Conservation (phyloP, 2,888 invertebrate genomes). For the Hydriomena furcata region DNA sequence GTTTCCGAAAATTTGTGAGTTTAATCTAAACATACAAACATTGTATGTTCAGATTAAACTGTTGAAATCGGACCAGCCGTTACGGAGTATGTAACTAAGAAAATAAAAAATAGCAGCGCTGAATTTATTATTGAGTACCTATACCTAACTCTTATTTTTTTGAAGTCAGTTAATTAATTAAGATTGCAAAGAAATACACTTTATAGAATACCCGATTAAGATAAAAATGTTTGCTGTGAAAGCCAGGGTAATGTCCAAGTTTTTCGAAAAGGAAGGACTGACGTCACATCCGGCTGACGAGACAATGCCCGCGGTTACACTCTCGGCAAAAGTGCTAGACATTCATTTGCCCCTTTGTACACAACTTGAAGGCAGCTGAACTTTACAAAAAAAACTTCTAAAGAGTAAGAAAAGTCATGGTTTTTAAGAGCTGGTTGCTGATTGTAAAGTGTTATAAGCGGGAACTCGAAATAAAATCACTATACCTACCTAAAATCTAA, state of each 20-base stretch:
- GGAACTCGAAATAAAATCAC: too few species aligned
- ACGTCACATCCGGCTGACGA: conserved; percentile 39
- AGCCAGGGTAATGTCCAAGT: conserved; percentile 33
- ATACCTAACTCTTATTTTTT: too few species aligned
- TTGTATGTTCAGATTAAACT: too few species aligned
- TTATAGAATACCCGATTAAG: conserved; percentile 8
- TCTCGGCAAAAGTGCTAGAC: conserved; percentile 38
- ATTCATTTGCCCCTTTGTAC: conserved; percentile 38
- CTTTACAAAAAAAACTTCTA: conserved; percentile 32
- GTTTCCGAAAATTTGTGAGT: too few species aligned
- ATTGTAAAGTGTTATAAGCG: too few species aligned
- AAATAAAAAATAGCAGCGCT: too few species aligned
- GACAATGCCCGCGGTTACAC: conserved; percentile 40
- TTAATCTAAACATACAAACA: too few species aligned
- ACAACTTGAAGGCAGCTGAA: conserved; percentile 30
- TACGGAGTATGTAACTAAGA: too few species aligned
- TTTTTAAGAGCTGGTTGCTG: background rate
- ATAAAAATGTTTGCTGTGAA: conserved; percentile 13
- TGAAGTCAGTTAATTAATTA: too few species aligned
- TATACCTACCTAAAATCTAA: too few species aligned
- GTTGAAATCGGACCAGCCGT: too few species aligned
- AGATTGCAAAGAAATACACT: background rate
- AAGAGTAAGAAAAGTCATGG: conserved; percentile 15
- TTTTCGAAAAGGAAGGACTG: conserved; percentile 35
- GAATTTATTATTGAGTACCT: too few species aligned